phyloP scores from a whole-genome alignment of 2,113 vertebrate genomes.

The Pedetes capensis region DNA sequence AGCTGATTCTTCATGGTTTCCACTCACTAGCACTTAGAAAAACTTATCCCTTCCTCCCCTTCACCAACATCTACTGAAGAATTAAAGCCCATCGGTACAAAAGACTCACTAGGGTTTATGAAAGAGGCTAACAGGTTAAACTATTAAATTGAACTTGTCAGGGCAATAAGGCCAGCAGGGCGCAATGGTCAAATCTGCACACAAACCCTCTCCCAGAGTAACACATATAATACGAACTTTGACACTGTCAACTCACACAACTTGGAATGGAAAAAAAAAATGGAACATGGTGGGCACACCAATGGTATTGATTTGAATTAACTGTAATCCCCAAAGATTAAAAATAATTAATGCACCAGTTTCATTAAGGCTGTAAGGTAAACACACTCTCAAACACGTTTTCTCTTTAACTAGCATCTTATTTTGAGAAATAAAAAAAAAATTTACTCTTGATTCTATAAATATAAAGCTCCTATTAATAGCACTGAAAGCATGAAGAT shows the following conservation, averaged over 20 bases:
- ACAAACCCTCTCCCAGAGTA: slow-evolving; percentile 34
- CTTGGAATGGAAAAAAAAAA: slow-evolving; percentile 16
- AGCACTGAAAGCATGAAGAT: background rate
- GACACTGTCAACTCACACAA: slow-evolving; percentile 68
- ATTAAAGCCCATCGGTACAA: background rate
- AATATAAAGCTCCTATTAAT: background rate
- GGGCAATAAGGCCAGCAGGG: slow-evolving; percentile 59
- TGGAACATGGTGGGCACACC: slow-evolving; percentile 50
- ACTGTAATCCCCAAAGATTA: background rate
- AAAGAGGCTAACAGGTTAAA: slow-evolving; percentile 31
- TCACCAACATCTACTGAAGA: slow-evolving; percentile 17
- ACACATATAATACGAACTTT: background rate
- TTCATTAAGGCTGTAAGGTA: background rate
- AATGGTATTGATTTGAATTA: slow-evolving; percentile 47
- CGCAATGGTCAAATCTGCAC: background rate
- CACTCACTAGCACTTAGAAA: slow-evolving; percentile 68
- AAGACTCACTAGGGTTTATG: slow-evolving; percentile 25
- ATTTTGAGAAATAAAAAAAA: slow-evolving; percentile 30
- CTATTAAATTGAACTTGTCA: slow-evolving; percentile 19
- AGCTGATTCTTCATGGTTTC: slow-evolving; percentile 83
- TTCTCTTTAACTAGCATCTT: slow-evolving; percentile 35
- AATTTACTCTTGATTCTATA: background rate
- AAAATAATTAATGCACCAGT: background rate
- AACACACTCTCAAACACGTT: background rate
- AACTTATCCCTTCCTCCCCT: slow-evolving; percentile 31